Evolutionary conservation across 2,888 invertebrate species (phyloP).

Genomic region (Tiphia femorata): DNA sequence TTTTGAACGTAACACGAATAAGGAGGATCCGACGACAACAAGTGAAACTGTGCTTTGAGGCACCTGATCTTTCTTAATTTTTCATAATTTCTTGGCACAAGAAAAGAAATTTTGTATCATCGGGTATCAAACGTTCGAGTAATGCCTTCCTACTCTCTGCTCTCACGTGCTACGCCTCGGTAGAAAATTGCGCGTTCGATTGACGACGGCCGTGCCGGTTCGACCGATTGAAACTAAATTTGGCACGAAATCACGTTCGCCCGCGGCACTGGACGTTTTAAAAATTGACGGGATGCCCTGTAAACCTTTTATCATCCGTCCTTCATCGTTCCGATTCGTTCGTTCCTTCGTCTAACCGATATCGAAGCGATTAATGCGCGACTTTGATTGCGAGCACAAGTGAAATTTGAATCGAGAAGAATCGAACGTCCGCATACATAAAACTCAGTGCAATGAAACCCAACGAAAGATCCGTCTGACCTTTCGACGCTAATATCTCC

Average conservation of each 20-base stretch:
- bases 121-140: slow-evolving; percentile 44
- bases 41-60: too few relatives aligned
- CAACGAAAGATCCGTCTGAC: too few relatives aligned
- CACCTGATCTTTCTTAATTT: too few relatives aligned
- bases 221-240: slow-evolving; percentile 48
- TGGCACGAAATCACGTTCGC: slow-evolving; percentile 48
- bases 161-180: slow-evolving; percentile 17
- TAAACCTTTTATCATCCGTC: slow-evolving; percentile 30
- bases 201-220: slow-evolving; percentile 31
- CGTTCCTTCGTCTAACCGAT: background rate
- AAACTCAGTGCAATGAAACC: too few relatives aligned
- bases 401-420: too few relatives aligned
- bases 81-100: slow-evolving; percentile 46
- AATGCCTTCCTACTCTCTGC: slow-evolving; percentile 32
- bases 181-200: slow-evolving; percentile 40
- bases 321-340: slow-evolving; percentile 6
- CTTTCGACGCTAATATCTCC: too few relatives aligned
- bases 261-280: slow-evolving; percentile 29
- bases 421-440: too few relatives aligned
- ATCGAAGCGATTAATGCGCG: too few relatives aligned
- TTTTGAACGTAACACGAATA: too few relatives aligned
- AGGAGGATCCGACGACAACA: too few relatives aligned
- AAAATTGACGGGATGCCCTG: slow-evolving; percentile 37
- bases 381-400: too few relatives aligned
- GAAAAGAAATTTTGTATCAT: slow-evolving; percentile 40